phyloP scores from a whole-genome alignment of 2,888 invertebrate species.

The Lithosia quadra region DNA sequence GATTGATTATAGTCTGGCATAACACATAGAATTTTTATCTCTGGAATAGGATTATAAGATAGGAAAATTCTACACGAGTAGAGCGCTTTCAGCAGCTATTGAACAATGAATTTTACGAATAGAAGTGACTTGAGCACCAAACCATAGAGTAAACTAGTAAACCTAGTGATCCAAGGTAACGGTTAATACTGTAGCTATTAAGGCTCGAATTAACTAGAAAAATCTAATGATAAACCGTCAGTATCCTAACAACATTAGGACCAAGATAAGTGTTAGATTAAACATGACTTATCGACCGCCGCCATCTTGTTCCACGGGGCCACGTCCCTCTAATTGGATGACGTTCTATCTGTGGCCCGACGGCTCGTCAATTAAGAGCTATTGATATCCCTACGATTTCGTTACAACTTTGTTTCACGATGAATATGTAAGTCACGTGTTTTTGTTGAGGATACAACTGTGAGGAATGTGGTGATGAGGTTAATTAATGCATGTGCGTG shows the following conservation, averaged over 20 bases:
- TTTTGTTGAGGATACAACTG: conserved; percentile 3
- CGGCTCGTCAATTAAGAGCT: conserved; percentile 57
- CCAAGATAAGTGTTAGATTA: conserved; percentile 24
- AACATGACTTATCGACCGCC: conserved; percentile 45
- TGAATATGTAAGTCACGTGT: conserved; percentile 33
- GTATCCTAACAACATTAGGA: conserved; percentile 29
- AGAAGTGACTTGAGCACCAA: no score
- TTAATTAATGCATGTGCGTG: not conserved
- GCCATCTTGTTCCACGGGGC: conserved; percentile 49
- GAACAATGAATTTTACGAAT: no score
- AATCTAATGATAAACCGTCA: no score
- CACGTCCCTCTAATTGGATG: conserved; percentile 61
- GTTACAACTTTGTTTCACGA: conserved; percentile 33
- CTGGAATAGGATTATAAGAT: no score
- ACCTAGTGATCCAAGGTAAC: no score
- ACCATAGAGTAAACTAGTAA: no score
- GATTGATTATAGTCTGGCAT: no score
- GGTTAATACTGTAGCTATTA: no score
- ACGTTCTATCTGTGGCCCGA: conserved; percentile 43
- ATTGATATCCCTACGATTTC: conserved; percentile 59
- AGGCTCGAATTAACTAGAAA: no score
- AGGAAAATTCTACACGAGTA: no score
- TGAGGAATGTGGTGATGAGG: not conserved
- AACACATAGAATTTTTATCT: no score
- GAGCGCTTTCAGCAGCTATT: no score